Base-by-base conservation (phyloP, 2,888 invertebrate species). In the Caradrina clavipalpis region DNA sequence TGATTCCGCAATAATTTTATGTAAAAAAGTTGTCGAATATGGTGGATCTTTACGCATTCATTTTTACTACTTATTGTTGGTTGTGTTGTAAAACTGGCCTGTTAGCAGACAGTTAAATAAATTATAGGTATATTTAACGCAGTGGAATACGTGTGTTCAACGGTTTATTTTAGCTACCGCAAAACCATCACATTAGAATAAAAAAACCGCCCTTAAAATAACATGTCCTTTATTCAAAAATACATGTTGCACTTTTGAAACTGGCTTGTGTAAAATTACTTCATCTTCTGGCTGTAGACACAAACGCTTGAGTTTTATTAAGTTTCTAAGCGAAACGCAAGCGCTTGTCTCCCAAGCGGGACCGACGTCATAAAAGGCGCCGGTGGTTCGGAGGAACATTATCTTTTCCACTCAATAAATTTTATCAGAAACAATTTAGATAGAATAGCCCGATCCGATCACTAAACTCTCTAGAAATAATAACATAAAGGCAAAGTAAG, bases 331-430 rank as follows among this genome's bases (percentile, higher is more conserved):
- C 65, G 65, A 64, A 51, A 64, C 22, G 35, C 67, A 75, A 75
- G 47, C 53, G 65, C 66, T 74, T 26, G 35, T 47, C 45, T 53
- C n/a, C 47, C 45, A 21, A 35, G 47, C 47, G 75, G 47, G 47
- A 66, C 75, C 66, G 39, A 75, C 75, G 21, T 74, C 45, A 74
- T 75, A 69, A 75, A 63, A 69, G 54, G 19, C 11, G 17, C n/a
- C 31, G 22, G 19, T 50, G 39, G 49, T 70, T 42, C 31, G 42
- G 35, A 53, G 17, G 49, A 49, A 42, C 47, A 58, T 77, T 70
- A 58, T 54, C 13, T 72, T 72, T 72, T 77, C 78, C 71, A 72
- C 71, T 77, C 71, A 58, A 77, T 72, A 72, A 75, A 80, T 39
- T 65, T 79, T 73, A 71, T 72, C 49, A 78, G 78, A 71, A 50